phyloP scores from a whole-genome alignment of 1,140 invertebrate genomes.

The Batillaria attramentaria region DNA sequence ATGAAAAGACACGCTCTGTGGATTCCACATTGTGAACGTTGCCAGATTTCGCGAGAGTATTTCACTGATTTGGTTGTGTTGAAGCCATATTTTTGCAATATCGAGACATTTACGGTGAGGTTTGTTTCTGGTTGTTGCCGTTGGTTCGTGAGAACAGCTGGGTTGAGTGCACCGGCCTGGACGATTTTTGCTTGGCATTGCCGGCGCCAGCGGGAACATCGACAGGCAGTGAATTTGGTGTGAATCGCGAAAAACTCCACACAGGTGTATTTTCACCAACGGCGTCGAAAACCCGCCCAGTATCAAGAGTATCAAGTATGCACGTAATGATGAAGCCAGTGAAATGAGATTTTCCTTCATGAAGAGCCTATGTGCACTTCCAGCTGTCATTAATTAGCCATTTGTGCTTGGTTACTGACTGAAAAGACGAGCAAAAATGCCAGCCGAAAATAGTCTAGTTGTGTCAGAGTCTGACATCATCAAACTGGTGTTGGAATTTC shows the following conservation, averaged over 20 bases:
- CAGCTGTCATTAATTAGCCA: neutral
- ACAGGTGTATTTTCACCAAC: neutral
- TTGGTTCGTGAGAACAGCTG: no score
- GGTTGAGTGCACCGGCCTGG: no score
- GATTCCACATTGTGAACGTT: neutral
- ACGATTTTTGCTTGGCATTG: no score
- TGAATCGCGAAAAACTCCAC: neutral
- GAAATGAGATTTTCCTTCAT: no score
- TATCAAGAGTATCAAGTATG: neutral
- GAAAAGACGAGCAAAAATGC: slow-evolving; percentile 50
- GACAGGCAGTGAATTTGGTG: neutral
- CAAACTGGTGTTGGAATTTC: slow-evolving; percentile 91
- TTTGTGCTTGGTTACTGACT: neutral
- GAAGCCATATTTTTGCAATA: neutral
- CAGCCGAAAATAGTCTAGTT: slow-evolving; percentile 54
- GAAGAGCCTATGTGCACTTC: neutral
- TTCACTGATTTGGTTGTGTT: neutral
- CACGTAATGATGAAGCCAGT: no score
- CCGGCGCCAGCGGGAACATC: no score
- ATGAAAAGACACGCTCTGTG: neutral
- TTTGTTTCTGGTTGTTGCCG: neutral
- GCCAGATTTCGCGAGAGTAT: neutral
- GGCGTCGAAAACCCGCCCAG: neutral
- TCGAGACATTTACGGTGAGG: neutral
- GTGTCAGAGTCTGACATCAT: slow-evolving; percentile 90